Base-by-base conservation (phyloP, 2,113 vertebrate genomes). In the Istiophorus platypterus region DNA sequence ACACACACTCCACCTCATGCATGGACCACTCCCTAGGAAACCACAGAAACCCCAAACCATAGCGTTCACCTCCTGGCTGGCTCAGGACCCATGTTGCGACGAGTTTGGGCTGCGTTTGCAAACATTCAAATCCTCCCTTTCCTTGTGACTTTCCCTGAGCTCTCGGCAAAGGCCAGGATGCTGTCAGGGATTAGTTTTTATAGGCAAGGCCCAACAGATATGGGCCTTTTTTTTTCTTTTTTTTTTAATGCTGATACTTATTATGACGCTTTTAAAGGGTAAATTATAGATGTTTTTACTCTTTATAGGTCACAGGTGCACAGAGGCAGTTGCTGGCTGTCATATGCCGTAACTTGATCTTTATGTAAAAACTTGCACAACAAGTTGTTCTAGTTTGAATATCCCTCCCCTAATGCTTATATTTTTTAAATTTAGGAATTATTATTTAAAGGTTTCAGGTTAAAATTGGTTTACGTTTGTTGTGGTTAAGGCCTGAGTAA, bases 21-120 rank as follows among this genome's bases (percentile, higher is more conserved):
- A 81, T 7, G 61, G 68, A 65, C 91, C 82, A 80, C 92, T 89
- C 89, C 86, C 85, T 84, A 37, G 42, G 22, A 86, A 76, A 88
- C 80, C 86, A 84, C 20, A 15, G 10, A 78, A 82, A 52, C 80
- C 88, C 81, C 88, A 86, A 89, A 78, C 71, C 86, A 51, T n/a
- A 82, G 66, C 1, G 11, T 64, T 84, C 2, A 18, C 37, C 66
- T 85, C 51, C 42, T 68, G 67, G 49, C 54, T 34, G 66, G 13
- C 66, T 64, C 17, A 0, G 59, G n/a, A n/a, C n/a, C n/a, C n/a
- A n/a, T n/a, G n/a, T n/a, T n/a, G n/a, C n/a, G n/a, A n/a, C n/a
- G n/a, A n/a, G n/a, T n/a, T n/a, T n/a, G n/a, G n/a, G n/a, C 6
- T 54, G 27, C 20, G 9, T 75, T 67, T 58, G n/a, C 54, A 58